phyloP scores from a whole-genome alignment of 2,797 vertebrate genomes.

The Silurus lanzhouensis region DNA sequence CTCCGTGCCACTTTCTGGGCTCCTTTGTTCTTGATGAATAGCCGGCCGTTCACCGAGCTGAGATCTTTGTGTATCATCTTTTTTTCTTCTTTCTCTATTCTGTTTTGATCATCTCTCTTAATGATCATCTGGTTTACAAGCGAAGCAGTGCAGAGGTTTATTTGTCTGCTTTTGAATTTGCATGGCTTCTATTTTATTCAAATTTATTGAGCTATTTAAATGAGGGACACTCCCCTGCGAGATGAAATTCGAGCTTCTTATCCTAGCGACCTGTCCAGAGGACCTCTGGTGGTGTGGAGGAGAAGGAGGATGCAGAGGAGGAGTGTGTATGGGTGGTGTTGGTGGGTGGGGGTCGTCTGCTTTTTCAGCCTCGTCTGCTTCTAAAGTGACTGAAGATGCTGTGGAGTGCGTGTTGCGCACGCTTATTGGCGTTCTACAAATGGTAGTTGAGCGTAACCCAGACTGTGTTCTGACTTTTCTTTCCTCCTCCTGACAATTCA shows the following conservation, averaged over 20 bases:
- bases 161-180: constrained; percentile 27
- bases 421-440: constrained; percentile 59
- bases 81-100: not conserved
- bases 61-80: constrained; percentile 31
- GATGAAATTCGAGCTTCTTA: constrained; percentile 50
- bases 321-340: not conserved
- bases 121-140: constrained; percentile 25
- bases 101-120: constrained; percentile 34
- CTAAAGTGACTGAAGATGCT: constrained; percentile 41
- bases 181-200: not conserved
- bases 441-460: constrained; percentile 53
- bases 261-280: constrained; percentile 52
- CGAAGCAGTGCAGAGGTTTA: constrained; percentile 9
- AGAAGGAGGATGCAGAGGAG: not conserved
- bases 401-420: constrained; percentile 34
- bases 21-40: constrained; percentile 79
- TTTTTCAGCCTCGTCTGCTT: constrained; percentile 36
- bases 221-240: constrained; percentile 42
- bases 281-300: constrained; percentile 50
- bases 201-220: constrained; percentile 44
- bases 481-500: constrained; percentile 16
- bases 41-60: constrained; percentile 56
- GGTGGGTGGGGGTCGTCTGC: not conserved
- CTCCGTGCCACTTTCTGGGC: constrained; percentile 73
- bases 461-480: constrained; percentile 24